phyloP scores from a whole-genome alignment of 1,140 invertebrate genomes.

The Teleopsis dalmanni region DNA sequence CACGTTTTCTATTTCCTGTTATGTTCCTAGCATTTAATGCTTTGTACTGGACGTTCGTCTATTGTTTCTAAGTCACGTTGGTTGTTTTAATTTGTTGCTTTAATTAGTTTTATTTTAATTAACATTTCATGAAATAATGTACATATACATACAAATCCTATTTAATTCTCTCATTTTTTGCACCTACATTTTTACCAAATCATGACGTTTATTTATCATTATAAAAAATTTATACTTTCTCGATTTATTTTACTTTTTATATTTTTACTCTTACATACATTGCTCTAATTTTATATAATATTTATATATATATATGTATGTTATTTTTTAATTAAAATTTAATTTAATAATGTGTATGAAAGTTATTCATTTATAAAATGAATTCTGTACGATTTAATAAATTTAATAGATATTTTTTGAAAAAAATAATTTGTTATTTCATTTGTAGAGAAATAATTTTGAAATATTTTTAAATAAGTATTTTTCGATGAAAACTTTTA shows the following conservation, averaged over 20 bases:
- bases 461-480: not conserved
- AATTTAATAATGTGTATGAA: no score
- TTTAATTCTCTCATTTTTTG: not conserved
- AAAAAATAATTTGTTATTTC: no score
- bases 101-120: not conserved
- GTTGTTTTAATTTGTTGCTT: not conserved
- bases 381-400: no score
- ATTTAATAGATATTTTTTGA: no score
- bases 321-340: not conserved
- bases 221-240: no score
- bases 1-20: slow-evolving; percentile 67
- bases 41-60: slow-evolving; percentile 76
- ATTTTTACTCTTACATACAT: no score
- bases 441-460: not conserved
- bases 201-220: no score
- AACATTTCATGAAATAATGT: not conserved
- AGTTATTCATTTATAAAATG: no score
- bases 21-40: slow-evolving; percentile 75
- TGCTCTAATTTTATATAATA: no score
- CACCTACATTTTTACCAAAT: not conserved
- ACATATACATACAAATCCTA: not conserved
- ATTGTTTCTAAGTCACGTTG: slow-evolving; percentile 25
- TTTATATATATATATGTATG: not conserved
- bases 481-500: not conserved
- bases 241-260: no score